Evolutionary conservation across 2,888 invertebrate species (phyloP).

Genomic region (Tortrix viridana): DNA sequence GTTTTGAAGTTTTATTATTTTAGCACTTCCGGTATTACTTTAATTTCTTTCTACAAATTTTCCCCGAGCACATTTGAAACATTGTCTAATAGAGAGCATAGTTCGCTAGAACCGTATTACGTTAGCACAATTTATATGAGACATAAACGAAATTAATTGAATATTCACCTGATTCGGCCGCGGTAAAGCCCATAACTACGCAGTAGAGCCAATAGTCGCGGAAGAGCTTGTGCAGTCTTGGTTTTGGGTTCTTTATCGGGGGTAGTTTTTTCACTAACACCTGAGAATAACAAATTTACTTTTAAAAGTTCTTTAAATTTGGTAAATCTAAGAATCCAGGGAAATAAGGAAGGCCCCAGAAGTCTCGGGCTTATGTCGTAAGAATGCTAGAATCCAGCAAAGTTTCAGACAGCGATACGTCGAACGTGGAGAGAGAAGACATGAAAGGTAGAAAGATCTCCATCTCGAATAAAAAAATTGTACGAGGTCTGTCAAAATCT

Average conservation of each 20-base stretch:
- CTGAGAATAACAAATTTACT: slow-evolving; percentile 51
- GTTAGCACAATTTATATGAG: not conserved
- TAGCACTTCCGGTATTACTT: too few relatives aligned
- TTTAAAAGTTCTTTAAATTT: not conserved
- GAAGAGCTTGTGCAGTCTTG: slow-evolving; percentile 97
- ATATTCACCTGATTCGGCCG: slow-evolving; percentile 87
- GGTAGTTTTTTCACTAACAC: slow-evolving; percentile 92
- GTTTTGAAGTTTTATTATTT: too few relatives aligned
- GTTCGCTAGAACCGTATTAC: slow-evolving; percentile 12
- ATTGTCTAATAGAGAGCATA: slow-evolving; percentile 16
- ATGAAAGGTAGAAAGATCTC: too few relatives aligned
- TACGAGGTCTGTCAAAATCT: too few relatives aligned
- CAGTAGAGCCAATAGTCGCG: slow-evolving; percentile 99
- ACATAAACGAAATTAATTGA: not conserved
- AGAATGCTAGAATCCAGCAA: too few relatives aligned
- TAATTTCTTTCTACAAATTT: not conserved
- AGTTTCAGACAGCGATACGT: too few relatives aligned
- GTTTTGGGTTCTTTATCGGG: slow-evolving; percentile 95
- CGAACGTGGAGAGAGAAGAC: too few relatives aligned
- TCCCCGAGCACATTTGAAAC: slow-evolving; percentile 9
- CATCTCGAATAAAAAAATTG: too few relatives aligned
- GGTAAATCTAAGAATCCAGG: slow-evolving; percentile 51
- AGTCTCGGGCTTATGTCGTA: too few relatives aligned
- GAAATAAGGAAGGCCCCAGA: slow-evolving; percentile 89
- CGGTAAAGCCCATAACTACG: slow-evolving; percentile 99